Conservation (phyloP, 2,113 vertebrate genomes). For the Hippocampus barbouri region DNA sequence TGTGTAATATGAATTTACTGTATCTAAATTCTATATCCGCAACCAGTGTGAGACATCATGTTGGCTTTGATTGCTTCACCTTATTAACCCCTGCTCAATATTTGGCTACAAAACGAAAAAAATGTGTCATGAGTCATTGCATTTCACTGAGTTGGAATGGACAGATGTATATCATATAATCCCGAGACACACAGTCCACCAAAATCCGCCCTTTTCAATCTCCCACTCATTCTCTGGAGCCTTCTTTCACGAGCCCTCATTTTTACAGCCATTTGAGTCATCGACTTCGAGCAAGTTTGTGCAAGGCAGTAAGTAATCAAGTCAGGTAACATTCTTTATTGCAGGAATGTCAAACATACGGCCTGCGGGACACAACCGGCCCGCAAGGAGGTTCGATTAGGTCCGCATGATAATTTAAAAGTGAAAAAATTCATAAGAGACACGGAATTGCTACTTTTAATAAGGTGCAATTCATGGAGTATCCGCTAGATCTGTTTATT, state of each 20-base stretch:
- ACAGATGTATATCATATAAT: not conserved
- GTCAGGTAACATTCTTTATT: not conserved
- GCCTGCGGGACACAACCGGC: too few species aligned
- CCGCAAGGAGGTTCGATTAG: too few species aligned
- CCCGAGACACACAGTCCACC: constrained; percentile 12
- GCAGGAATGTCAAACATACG: not conserved
- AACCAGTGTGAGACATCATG: too few species aligned
- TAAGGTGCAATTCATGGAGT: too few species aligned
- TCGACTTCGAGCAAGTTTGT: not conserved
- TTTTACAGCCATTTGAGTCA: not conserved
- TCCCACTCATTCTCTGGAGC: not conserved
- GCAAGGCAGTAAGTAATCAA: not conserved
- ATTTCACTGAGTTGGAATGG: not conserved
- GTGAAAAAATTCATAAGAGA: too few species aligned
- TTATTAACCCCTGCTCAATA: not conserved
- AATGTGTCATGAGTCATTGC: not conserved
- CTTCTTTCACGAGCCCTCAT: not conserved
- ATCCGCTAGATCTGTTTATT: too few species aligned
- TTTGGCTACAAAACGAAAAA: not conserved
- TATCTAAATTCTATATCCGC: too few species aligned
- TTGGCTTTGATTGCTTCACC: not conserved
- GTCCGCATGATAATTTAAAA: too few species aligned
- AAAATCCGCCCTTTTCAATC: not conserved
- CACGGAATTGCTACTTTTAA: too few species aligned
- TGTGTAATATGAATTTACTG: too few species aligned